A percentile compares a stretch with the other conserved stretches of the same genome.
These are phyloP conservation scores for Arothron firmamentum DNA, from an alignment of 2,113 vertebrate species.

Conservation along the genomic window DNA sequence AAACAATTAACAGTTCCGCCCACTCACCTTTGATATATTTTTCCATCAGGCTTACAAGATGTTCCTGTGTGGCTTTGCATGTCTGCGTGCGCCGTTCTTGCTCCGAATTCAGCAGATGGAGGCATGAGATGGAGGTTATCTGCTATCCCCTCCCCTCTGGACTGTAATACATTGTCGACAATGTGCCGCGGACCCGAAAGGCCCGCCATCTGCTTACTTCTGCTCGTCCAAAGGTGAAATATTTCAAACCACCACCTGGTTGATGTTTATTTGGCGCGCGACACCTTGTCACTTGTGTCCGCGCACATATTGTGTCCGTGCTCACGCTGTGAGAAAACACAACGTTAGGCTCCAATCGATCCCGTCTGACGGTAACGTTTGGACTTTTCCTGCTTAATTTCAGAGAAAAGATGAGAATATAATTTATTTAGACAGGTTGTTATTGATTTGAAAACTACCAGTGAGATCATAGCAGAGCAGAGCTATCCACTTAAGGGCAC, in stretches of 20 bases:
- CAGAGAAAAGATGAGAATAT: too few species aligned
- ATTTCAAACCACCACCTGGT: constrained; percentile 70
- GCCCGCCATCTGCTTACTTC: constrained; percentile 76
- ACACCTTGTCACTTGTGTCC: constrained; percentile 8
- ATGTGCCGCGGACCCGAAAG: constrained; percentile 77
- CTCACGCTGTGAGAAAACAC: background rate
- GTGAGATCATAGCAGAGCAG: too few species aligned
- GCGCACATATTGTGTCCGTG: constrained; percentile 9
- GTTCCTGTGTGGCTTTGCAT: constrained; percentile 52
- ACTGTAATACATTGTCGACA: constrained; percentile 75
- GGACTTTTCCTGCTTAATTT: too few species aligned
- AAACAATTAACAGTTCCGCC: constrained; percentile 12
- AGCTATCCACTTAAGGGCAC: too few species aligned
- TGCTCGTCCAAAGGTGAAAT: constrained; percentile 73
- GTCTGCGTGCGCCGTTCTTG: constrained; percentile 67
- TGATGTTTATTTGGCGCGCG: constrained; percentile 43
- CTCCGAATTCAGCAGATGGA: constrained; percentile 79
- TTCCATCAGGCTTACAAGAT: constrained; percentile 40
- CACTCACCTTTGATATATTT: constrained; percentile 34
- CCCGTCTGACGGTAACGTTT: too few species aligned
- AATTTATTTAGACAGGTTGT: too few species aligned
- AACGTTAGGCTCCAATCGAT: too few species aligned
- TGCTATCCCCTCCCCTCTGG: constrained; percentile 75
- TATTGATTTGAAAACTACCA: too few species aligned
- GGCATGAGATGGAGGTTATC: constrained; percentile 75